A percentile compares a stretch with the other conserved stretches of the same genome.
Evolutionary conservation across 2,888 invertebrate genomes (phyloP).

Genomic region (Cheilosia urbana): DNA sequence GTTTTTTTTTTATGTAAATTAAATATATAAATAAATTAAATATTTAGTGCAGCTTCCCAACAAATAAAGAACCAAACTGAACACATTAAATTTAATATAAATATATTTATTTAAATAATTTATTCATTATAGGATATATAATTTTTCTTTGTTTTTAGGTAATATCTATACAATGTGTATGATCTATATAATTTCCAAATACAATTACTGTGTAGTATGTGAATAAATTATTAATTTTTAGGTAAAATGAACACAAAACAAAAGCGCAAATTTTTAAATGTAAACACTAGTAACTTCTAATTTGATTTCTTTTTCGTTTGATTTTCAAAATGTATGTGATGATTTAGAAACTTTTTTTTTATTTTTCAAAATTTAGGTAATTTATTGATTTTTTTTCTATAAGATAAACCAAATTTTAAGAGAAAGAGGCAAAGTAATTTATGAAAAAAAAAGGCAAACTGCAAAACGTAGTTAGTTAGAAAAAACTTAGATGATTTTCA

Average conservation of each 20-base stretch:
- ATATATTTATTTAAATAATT: slow-evolving; percentile 71
- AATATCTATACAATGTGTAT: slow-evolving; percentile 24
- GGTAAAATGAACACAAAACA: not conserved
- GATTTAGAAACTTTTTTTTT: slow-evolving; percentile 13
- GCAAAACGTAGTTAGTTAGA: slow-evolving; percentile 33
- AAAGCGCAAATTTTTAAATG: not conserved
- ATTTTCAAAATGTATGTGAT: slow-evolving; percentile 41
- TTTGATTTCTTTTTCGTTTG: slow-evolving; percentile 12
- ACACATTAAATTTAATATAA: slow-evolving; percentile 58
- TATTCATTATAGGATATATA: slow-evolving; percentile 52
- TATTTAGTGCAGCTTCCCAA: slow-evolving; percentile 47
- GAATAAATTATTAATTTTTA: slow-evolving; percentile 12
- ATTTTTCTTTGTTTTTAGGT: slow-evolving; percentile 23
- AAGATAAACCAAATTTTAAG: slow-evolving; percentile 9
- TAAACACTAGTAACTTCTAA: slow-evolving; percentile 1
- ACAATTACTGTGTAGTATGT: slow-evolving; percentile 50
- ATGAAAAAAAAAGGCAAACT: not conserved
- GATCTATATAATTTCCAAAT: slow-evolving; percentile 56
- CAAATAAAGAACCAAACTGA: slow-evolving; percentile 52
- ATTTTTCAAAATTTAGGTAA: slow-evolving; percentile 15
- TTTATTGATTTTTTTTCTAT: slow-evolving; percentile 3
- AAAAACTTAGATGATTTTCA: not conserved
- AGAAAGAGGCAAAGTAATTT: slow-evolving; percentile 7
- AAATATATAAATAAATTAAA: slow-evolving; percentile 16
- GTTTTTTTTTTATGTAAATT: slow-evolving; percentile 14